Base-by-base conservation (phyloP, 2,888 invertebrate species). In the Temnothorax rugatulus region DNA sequence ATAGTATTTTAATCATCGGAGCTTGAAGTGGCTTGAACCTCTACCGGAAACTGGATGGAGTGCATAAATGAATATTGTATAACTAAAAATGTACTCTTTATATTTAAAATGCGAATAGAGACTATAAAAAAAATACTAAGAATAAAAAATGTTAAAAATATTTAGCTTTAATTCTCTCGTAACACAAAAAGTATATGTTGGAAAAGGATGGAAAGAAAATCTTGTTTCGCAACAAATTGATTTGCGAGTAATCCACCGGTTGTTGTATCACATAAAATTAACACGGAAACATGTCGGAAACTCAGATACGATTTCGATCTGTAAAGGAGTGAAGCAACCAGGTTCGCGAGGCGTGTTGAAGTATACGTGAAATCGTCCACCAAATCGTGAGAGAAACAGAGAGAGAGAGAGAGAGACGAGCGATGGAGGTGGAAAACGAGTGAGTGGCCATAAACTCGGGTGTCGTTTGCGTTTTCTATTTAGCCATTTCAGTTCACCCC, bases 401-500 rank as follows among this genome's bases (percentile, higher is more conserved):
- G 88, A 87, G 34, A 34, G 5, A 29, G 29, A 29, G 29, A 29
- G 29, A 29, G 29, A 29, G 86, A 74, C 85, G 75, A 83, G 84
- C 83, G 86, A 85, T 77, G 85, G 86, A 76, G 66, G 81, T 85
- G 86, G 87, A 79, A 88, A 88, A 86, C 88, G 92, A 84, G 90
- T 88, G 92, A 92, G 91, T 90, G 93, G 91, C 92, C 92, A 91
- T 94, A 94, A 94, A 94, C 91, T 94, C 91, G 88, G 90, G 88
- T 91, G 91, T 93, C 93, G 93, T 94, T 94, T 94, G 93, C 91
- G 92, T 93, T 94, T 93, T 94, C 94, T 94, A 94, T 94, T 94
- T 93, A 94, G 92, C 91, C 91, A 91, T 93, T 94, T 93, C 91
- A 91, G 91, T 90, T 92, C 91, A 89, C 77, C 89, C 86, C 85